Percentiles rank a stretch among this genome's conserved stretches.
Evolutionary conservation across 2,888 invertebrate genomes (phyloP).

Genomic region (Hydropsyche betteni): DNA sequence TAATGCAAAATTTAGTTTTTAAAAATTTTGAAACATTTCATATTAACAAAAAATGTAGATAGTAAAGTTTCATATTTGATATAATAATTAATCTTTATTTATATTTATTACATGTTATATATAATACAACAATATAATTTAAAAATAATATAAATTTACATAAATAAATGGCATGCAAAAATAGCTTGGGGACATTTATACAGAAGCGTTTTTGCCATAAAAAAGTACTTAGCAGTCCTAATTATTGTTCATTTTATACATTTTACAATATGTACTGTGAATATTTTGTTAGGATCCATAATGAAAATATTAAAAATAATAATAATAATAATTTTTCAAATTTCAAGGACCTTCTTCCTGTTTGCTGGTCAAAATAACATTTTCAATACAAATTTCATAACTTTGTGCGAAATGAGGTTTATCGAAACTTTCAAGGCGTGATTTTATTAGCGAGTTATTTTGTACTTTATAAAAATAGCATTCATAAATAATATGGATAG

Average conservation of each 20-base stretch:
- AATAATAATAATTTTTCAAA: not conserved
- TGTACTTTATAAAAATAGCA: conserved; percentile 25
- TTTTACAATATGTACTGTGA: not conserved
- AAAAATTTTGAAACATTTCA: not conserved
- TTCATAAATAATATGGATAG: not conserved
- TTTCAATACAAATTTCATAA: not conserved
- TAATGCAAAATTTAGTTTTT: too few species aligned
- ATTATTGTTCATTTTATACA: conserved; percentile 27
- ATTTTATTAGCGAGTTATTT: conserved; percentile 12
- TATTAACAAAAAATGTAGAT: not conserved
- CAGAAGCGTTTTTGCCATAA: conserved; percentile 29
- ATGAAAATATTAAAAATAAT: not conserved
- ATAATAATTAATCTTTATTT: conserved; percentile 11
- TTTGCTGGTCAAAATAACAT: too few species aligned
- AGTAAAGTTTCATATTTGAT: too few species aligned
- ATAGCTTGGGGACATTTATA: conserved; percentile 36
- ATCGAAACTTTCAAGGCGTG: not conserved
- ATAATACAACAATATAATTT: conserved; percentile 11
- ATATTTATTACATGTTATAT: conserved; percentile 16
- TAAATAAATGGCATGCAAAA: conserved; percentile 33
- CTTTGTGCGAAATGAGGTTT: conserved; percentile 11
- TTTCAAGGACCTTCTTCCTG: not conserved
- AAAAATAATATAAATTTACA: conserved; percentile 18
- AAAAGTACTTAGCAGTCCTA: conserved; percentile 8
- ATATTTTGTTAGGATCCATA: not conserved